Conservation (phyloP, 2,113 vertebrate genomes). For the Xenopus tropicalis region DNA sequence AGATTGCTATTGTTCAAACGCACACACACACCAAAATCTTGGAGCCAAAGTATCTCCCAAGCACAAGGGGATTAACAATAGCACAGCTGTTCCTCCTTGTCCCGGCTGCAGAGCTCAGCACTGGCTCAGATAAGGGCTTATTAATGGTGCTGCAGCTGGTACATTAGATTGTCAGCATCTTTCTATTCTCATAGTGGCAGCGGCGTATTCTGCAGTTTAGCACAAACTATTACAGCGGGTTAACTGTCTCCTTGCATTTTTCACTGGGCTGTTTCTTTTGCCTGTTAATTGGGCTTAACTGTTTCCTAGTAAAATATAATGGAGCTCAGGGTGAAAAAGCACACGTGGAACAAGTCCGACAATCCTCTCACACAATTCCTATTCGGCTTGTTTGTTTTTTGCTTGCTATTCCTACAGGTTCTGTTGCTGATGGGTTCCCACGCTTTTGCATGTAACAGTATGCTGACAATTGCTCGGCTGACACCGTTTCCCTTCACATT, state of each 20-base stretch:
- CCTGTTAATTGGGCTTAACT: too few species aligned
- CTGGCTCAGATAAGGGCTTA: background rate
- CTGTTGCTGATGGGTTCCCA: background rate
- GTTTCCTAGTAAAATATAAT: too few species aligned
- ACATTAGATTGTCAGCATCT: background rate
- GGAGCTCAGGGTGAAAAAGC: too few species aligned
- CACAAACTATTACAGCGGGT: too few species aligned
- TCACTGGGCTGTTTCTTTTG: too few species aligned
- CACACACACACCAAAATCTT: background rate
- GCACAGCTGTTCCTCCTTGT: background rate
- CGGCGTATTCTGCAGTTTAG: background rate
- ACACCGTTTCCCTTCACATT: slow-evolving; percentile 12
- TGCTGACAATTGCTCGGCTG: slow-evolving; percentile 1
- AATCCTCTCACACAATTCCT: too few species aligned
- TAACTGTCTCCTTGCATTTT: too few species aligned
- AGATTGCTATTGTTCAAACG: background rate
- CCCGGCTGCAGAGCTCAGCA: background rate
- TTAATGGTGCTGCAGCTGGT: background rate
- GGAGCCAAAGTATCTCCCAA: background rate
- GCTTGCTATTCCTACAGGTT: too few species aligned
- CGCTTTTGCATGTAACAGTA: background rate
- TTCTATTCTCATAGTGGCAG: background rate
- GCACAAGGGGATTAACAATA: background rate
- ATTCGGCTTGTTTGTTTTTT: too few species aligned
- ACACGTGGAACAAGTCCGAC: too few species aligned